Percentiles rank a stretch among this genome's conserved stretches.
phyloP scores from a whole-genome alignment of 1,140 invertebrate genomes.

The Cotesia glomerata region DNA sequence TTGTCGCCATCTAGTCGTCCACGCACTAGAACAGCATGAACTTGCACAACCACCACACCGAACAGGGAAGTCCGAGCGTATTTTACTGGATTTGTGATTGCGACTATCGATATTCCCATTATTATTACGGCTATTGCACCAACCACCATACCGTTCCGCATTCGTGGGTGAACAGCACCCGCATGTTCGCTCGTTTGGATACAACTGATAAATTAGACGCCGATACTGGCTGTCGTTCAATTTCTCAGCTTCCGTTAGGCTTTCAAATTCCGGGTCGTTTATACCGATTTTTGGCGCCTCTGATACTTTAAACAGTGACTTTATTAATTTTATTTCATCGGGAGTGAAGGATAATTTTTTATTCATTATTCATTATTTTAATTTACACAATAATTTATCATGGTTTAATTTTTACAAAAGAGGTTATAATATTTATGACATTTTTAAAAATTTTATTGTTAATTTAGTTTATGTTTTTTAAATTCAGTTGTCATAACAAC shows the following conservation, averaged over 20 bases:
- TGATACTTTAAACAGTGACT: conserved; percentile 27
- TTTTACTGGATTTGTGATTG: neutral
- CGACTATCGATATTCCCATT: conserved; percentile 23
- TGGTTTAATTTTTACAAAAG: too few relatives aligned
- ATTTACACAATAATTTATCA: neutral
- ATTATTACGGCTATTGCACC: neutral
- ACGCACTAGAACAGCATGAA: conserved; percentile 37
- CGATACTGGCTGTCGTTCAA: conserved; percentile 47
- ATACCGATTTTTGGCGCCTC: conserved; percentile 34
- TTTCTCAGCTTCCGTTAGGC: conserved; percentile 49
- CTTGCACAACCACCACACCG: conserved; percentile 42
- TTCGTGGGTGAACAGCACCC: conserved; percentile 31
- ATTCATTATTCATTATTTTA: neutral
- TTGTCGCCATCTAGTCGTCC: too few relatives aligned
- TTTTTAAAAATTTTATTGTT: neutral
- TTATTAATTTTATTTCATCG: neutral
- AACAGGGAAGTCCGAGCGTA: conserved; percentile 16
- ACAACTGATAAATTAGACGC: conserved; percentile 42
- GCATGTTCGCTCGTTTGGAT: conserved; percentile 48
- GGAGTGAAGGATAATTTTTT: neutral
- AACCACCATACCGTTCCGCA: conserved; percentile 6
- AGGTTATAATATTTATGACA: too few relatives aligned
- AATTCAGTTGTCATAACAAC: neutral
- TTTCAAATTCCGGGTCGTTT: conserved; percentile 41
- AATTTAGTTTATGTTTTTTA: neutral